Evolutionary conservation across 1,140 invertebrate species (phyloP).

Genomic region (Mycetomoellerius zeteki): DNA sequence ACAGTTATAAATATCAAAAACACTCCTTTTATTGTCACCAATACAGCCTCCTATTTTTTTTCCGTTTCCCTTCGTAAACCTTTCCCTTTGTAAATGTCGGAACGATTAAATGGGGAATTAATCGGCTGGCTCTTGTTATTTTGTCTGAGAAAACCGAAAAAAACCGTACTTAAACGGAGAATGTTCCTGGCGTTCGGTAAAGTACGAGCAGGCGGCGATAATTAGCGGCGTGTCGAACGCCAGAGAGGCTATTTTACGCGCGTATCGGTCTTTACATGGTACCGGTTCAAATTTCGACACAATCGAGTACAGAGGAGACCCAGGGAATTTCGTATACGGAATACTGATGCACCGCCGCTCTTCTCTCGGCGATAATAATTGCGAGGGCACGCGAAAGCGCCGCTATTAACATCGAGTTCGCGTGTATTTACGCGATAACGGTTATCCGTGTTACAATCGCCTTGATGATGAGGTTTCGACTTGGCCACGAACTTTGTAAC

Average conservation of each 20-base stretch:
- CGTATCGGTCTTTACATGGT: constrained; percentile 10
- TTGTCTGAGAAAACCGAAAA: background rate
- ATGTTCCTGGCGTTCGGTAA: background rate
- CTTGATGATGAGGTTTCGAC: background rate
- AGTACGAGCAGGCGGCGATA: constrained; percentile 13
- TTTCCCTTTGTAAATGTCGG: background rate
- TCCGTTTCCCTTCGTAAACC: too few species aligned
- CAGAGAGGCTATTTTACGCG: background rate
- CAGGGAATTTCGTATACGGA: constrained; percentile 9
- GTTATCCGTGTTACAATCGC: constrained; percentile 25
- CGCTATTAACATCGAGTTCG: constrained; percentile 39
- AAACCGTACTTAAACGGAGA: background rate
- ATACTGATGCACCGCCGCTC: constrained; percentile 43
- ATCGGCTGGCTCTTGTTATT: background rate
- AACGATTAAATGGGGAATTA: constrained; percentile 27
- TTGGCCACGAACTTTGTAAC: background rate
- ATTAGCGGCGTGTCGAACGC: constrained; percentile 47
- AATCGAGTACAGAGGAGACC: background rate
- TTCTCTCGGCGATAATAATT: constrained; percentile 38
- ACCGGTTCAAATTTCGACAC: constrained; percentile 28
- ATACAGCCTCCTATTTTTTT: background rate
- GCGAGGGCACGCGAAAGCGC: constrained; percentile 31
- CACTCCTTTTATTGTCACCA: too few species aligned
- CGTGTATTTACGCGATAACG: constrained; percentile 53
- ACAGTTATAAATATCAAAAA: too few species aligned